Evolutionary conservation across 2,888 invertebrate genomes (phyloP), one percentile per base, ranked within the genome.

Genomic region (Andrena chrysosceles): DNA sequence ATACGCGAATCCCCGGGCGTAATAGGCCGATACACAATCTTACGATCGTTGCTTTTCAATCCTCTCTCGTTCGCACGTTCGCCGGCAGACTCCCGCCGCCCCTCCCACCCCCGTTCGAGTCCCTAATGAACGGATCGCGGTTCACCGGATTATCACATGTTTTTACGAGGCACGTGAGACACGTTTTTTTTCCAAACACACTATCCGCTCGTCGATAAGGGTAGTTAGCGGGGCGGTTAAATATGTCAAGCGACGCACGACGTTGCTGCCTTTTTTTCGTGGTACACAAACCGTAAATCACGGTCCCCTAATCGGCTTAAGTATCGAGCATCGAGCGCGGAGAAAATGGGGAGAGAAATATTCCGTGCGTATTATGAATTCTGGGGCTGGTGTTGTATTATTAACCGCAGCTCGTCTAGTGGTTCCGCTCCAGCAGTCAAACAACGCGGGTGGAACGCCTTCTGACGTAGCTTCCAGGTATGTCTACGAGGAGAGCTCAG

Each of bases 41-140:
- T 76, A 63, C 31, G 42, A 73, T 31, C 56, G 69, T 20, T 35
- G 62, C n/a, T 64, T 66, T 66, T 56, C 56, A 56, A 52, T 35
- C 10, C 52, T 16, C 42, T 26, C 48, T 20, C 31, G 13, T n/a
- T 48, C 62, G 42, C 63, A 20, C 33, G 20, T 71, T 42, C 20
- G 64, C 26, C 4, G 26, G 20, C 10, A 10, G 31, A 33, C 0
- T 8, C 3, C 16, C 8, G 8, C 16, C 29, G 2, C 16, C 0
- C 52, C 8, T 1, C 26, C 26, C 10, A 3, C 54, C 3, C 4
- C 26, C 23, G 23, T 56, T 23, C 23, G 23, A 5, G 35, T 13
- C 59, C 35, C 7, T n/a, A 29, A 60, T 68, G 13, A 35, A 67
- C 42, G 10, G 1, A 31, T 42, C 49, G 16, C 20, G 26, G 16